phyloP scores from a whole-genome alignment of 2,888 invertebrate species.

The Sympetrum striolatum region DNA sequence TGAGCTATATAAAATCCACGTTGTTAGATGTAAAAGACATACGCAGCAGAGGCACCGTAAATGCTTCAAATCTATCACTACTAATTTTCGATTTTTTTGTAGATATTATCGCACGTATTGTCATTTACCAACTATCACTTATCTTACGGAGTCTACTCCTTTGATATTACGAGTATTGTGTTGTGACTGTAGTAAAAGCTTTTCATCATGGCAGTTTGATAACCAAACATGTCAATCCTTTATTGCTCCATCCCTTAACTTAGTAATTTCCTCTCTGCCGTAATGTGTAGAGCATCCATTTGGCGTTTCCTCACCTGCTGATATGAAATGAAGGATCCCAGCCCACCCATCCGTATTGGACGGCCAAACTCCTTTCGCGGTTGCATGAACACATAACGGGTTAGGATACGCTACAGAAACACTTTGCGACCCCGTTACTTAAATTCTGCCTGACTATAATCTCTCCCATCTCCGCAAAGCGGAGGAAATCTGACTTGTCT shows the following conservation, averaged over 20 bases:
- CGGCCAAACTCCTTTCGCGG: not conserved
- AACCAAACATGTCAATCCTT: not conserved
- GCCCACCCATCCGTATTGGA: not conserved
- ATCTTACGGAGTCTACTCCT: too few relatives aligned
- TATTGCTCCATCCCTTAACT: not conserved
- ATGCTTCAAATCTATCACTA: too few relatives aligned
- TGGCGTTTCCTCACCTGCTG: not conserved
- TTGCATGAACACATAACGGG: constrained; percentile 7
- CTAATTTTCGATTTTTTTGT: too few relatives aligned
- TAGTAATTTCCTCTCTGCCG: not conserved
- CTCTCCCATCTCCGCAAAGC: not conserved
- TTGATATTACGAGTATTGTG: too few relatives aligned
- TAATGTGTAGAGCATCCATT: not conserved
- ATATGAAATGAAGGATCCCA: not conserved
- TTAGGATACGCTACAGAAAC: not conserved
- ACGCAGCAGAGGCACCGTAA: too few relatives aligned
- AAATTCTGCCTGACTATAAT: not conserved
- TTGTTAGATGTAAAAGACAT: too few relatives aligned
- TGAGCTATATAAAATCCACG: too few relatives aligned
- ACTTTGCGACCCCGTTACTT: not conserved
- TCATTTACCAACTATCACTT: too few relatives aligned
- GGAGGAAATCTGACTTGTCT: too few relatives aligned
- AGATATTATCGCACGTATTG: too few relatives aligned
- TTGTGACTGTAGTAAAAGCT: too few relatives aligned
- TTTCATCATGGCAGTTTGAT: too few relatives aligned